Evolutionary conservation across 2,797 vertebrate species (phyloP), one percentile per base, ranked within the genome.

Genomic region (Momotus momota): DNA sequence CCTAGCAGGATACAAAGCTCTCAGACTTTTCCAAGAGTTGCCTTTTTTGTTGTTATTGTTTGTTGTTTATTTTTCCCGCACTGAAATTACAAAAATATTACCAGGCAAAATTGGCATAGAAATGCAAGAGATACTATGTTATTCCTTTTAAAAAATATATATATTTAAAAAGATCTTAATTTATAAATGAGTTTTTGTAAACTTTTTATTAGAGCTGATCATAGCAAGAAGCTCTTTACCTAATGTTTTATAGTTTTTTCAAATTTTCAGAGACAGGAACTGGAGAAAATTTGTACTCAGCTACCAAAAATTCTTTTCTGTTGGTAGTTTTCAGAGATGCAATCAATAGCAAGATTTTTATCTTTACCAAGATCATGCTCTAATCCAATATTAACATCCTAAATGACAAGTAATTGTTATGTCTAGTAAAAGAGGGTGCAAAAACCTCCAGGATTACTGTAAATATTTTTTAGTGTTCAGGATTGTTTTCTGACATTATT

Each of bases 401-500:
- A 41, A 84, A 80, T 70, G 73, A 40, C 19, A 69, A 51, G 6
- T 52, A 31, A 16, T 29, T 75, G 69, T 86, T 40, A 14, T 67
- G 75, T 51, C 9, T 15, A 16, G 6, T 40, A 48, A 57, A 48
- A 51, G 6, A 55, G 2, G 2, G 23, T 51, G 8, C 11, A 66
- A 72, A 77, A 14, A 0, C 0, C 0, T 1, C 5, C 10, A 45
- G 4, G 4, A 2, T 67, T 46, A 31, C 27, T 15, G 1, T 33
- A 70, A 81, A 35, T 86, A 51, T 8, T 62, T 72, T 3, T 61
- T 60, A 33, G 13, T 10, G 7, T 85, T 81, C 29, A 66, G 20
- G 3, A 21, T 52, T 57, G 14, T 62, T 81, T 81, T 66, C 64
- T 66, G 29, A 25, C 20, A 45, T 35, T 69, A 33, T 31, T 77